Percentiles rank a stretch among this genome's conserved stretches.
phyloP scores from a whole-genome alignment of 2,888 invertebrate genomes.

The Electrophaes corylata region DNA sequence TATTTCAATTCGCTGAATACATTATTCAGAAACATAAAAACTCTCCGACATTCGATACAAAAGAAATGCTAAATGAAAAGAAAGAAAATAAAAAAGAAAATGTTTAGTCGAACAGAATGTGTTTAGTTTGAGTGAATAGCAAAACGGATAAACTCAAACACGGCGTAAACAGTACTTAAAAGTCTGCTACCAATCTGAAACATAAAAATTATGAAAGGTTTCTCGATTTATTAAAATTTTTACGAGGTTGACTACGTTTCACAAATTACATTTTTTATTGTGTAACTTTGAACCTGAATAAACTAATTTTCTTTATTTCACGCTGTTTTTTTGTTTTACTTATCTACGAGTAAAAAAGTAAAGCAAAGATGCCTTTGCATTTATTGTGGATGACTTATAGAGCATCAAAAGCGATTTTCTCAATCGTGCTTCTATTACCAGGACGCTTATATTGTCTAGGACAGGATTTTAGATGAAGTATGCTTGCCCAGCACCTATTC shows the following conservation, averaged over 20 bases:
- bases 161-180: slow-evolving; percentile 43
- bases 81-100: slow-evolving; percentile 38
- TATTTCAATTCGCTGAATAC: slow-evolving; percentile 10
- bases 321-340: neutral
- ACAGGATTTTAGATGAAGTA: no score
- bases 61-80: slow-evolving; percentile 38
- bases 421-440: no score
- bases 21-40: slow-evolving; percentile 41
- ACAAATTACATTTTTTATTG: slow-evolving; percentile 33
- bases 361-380: no score
- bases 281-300: slow-evolving; percentile 7
- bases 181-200: slow-evolving; percentile 69
- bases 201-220: slow-evolving; percentile 67
- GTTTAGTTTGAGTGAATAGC: slow-evolving; percentile 37
- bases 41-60: slow-evolving; percentile 55
- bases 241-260: slow-evolving; percentile 47
- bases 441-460: no score
- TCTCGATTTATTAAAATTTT: slow-evolving; percentile 42
- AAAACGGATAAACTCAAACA: slow-evolving; percentile 34
- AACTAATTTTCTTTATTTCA: slow-evolving; percentile 8
- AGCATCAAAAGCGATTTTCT: no score
- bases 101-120: slow-evolving; percentile 44
- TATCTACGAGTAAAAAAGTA: neutral
- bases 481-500: no score
- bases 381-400: no score